These are phyloP conservation scores for Taenioides sp. DNA, from an alignment of 2,797 vertebrate species.

Conservation along the genomic window DNA sequence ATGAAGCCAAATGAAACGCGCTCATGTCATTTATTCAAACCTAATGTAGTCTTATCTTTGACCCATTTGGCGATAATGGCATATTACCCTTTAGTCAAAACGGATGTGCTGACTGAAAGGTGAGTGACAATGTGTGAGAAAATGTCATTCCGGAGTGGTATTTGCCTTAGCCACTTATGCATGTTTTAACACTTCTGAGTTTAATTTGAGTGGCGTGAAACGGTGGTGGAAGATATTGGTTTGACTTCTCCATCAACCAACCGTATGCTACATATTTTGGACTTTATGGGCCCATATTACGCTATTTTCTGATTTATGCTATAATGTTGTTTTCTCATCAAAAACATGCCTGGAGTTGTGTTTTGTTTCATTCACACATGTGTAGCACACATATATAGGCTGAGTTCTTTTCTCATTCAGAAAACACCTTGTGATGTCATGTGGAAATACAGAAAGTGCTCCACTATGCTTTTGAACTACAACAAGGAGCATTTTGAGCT, in stretches of 20 bases:
- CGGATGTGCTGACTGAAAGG: slow-evolving; percentile 16
- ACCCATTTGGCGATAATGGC: slow-evolving; percentile 36
- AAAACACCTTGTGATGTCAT: no score
- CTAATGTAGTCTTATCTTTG: slow-evolving; percentile 38
- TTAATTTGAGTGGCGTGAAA: background rate
- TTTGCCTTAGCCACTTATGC: slow-evolving; percentile 12
- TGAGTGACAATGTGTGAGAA: slow-evolving; percentile 23
- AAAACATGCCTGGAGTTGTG: no score
- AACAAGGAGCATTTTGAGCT: no score
- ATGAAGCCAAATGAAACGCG: slow-evolving; percentile 21
- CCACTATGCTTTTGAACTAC: no score
- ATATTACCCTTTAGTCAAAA: slow-evolving; percentile 46
- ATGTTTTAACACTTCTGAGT: background rate
- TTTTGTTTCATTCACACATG: no score
- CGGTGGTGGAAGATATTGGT: background rate
- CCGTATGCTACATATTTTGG: background rate
- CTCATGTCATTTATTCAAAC: slow-evolving; percentile 38
- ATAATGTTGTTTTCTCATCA: no score
- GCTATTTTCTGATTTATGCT: no score
- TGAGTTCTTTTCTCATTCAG: no score
- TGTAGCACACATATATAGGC: no score
- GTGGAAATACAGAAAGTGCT: no score
- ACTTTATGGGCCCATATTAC: background rate
- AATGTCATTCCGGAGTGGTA: slow-evolving; percentile 30
- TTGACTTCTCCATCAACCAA: background rate